Percentiles rank a stretch among this genome's conserved stretches.
Conservation (phyloP, 2,888 invertebrate species). For the Norana najaformis region DNA sequence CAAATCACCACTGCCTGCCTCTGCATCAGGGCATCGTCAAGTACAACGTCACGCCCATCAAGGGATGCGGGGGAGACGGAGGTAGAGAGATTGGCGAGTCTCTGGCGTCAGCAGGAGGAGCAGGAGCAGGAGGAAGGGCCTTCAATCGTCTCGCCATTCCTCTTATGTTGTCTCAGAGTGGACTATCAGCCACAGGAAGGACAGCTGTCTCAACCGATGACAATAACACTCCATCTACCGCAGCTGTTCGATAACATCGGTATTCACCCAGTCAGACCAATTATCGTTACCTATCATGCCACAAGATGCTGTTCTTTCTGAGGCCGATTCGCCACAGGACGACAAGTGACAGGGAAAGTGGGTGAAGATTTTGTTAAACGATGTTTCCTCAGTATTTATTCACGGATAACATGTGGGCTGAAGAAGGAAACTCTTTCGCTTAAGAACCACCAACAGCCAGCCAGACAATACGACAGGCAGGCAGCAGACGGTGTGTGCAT, state of each 20-base stretch:
- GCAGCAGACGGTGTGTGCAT: no score
- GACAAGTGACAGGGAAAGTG: no score
- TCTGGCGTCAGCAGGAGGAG: no score
- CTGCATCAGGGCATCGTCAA: not conserved
- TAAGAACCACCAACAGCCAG: not conserved
- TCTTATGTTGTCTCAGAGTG: not conserved
- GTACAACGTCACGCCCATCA: not conserved
- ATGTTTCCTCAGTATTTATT: not conserved
- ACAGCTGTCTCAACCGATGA: not conserved
- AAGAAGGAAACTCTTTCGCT: not conserved
- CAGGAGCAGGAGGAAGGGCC: not conserved
- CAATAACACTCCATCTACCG: not conserved
- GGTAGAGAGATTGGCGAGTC: not conserved
- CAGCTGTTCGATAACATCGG: not conserved
- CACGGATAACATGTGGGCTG: no score
- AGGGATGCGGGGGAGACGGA: not conserved
- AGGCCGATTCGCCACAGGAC: no score
- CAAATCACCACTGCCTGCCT: not conserved
- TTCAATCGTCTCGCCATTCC: not conserved
- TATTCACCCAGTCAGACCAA: not conserved
- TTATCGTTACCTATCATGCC: not conserved
- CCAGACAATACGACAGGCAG: no score
- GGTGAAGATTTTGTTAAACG: not conserved
- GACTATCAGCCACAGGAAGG: not conserved
- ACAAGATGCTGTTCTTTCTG: no score